Conservation (phyloP, 2,113 vertebrate species). For the Protomyctophum bolini region DNA sequence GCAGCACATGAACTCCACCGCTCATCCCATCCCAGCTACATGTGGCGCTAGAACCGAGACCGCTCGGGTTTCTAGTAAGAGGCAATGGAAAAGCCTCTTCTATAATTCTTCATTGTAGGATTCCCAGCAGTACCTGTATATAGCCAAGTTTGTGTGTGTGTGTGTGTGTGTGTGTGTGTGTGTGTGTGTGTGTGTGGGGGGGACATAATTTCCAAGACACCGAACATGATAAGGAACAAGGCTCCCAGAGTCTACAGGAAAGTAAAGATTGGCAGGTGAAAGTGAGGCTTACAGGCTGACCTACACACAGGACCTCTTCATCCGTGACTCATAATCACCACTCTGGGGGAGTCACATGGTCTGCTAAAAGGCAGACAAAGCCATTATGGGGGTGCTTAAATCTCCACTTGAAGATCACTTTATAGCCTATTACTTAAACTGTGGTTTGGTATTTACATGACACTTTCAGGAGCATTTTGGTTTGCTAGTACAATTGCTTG, state of each 20-base stretch:
- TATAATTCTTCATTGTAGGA: slow-evolving; percentile 37
- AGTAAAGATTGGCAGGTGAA: slow-evolving; percentile 97
- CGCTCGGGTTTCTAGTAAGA: too few relatives aligned
- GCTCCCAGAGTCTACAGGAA: slow-evolving; percentile 88
- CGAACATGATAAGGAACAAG: slow-evolving; percentile 90
- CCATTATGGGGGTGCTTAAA: slow-evolving; percentile 99
- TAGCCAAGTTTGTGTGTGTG: slow-evolving; percentile 49
- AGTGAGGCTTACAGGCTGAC: slow-evolving; percentile 97
- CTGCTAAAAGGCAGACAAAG: slow-evolving; percentile 96
- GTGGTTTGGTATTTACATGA: slow-evolving; percentile 99
- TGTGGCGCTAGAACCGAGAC: too few relatives aligned
- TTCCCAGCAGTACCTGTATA: slow-evolving; percentile 46
- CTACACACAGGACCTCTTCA: slow-evolving; percentile 97
- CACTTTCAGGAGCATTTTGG: slow-evolving; percentile 95
- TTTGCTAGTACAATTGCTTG: slow-evolving; percentile 94
- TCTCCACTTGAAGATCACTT: slow-evolving; percentile 99
- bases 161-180: too few relatives aligned
- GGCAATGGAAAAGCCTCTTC: too few relatives aligned
- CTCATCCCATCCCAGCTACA: too few relatives aligned
- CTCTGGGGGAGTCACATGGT: slow-evolving; percentile 96
- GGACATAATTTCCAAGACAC: slow-evolving; percentile 94
- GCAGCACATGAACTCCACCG: too few relatives aligned
- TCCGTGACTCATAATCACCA: slow-evolving; percentile 99
- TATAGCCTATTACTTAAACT: slow-evolving; percentile 99
- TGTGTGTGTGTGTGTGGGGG: too few relatives aligned